Conservation (phyloP, 2,797 vertebrate genomes). For the Lagodon rhomboides region DNA sequence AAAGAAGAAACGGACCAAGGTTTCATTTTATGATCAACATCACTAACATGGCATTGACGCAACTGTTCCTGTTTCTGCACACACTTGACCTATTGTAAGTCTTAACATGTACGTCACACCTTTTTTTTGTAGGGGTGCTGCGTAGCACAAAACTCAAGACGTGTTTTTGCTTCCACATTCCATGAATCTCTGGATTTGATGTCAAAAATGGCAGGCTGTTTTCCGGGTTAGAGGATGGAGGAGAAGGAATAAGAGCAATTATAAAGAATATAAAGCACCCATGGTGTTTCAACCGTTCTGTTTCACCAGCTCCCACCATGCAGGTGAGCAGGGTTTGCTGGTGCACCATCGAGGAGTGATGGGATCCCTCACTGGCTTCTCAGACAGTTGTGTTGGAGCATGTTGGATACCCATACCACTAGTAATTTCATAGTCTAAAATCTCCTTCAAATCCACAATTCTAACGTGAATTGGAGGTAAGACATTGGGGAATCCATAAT, state of each 20-base stretch:
- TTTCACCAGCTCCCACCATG: neutral
- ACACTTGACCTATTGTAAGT: neutral
- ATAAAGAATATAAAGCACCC: neutral
- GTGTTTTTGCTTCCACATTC: too few relatives aligned
- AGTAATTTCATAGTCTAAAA: too few relatives aligned
- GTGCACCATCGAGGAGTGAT: neutral
- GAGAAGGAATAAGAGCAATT: too few relatives aligned
- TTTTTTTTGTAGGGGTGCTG: neutral
- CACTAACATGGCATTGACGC: neutral
- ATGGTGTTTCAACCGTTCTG: neutral
- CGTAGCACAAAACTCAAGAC: neutral
- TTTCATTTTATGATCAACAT: neutral
- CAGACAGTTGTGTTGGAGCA: neutral
- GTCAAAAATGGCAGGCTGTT: too few relatives aligned
- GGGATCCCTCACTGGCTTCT: neutral
- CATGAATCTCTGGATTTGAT: too few relatives aligned
- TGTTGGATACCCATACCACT: neutral
- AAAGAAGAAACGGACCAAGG: too few relatives aligned
- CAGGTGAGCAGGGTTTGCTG: neutral
- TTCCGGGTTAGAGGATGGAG: too few relatives aligned
- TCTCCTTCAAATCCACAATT: neutral
- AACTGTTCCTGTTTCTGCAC: neutral
- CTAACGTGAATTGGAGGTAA: neutral
- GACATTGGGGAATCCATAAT: neutral
- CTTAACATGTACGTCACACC: too few relatives aligned